These are phyloP conservation scores for Rhopalosiphum maidis DNA, from an alignment of 1,140 invertebrate species.

Conservation along the genomic window DNA sequence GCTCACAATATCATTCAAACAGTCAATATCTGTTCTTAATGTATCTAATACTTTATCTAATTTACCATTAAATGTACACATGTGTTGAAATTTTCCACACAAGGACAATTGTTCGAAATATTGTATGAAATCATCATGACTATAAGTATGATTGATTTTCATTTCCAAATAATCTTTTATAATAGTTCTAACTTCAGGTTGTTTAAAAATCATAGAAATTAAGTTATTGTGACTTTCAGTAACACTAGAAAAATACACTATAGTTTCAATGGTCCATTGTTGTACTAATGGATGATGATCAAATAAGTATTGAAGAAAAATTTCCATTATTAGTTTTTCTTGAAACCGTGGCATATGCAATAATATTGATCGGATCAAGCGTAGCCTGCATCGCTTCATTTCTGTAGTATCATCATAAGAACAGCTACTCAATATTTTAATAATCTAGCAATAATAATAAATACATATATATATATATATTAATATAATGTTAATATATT, in stretches of 20 bases:
- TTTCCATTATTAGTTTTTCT: background rate
- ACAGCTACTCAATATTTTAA: background rate
- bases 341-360: background rate
- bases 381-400: conserved; percentile 24
- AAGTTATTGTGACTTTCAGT: conserved; percentile 28
- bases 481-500: background rate
- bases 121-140: background rate
- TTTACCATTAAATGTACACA: background rate
- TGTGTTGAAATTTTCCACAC: conserved; percentile 15
- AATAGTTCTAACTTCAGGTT: background rate
- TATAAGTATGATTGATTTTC: background rate
- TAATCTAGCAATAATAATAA: background rate
- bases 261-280: conserved; percentile 44
- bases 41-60: conserved; percentile 2
- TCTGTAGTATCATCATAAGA: conserved; percentile 11
- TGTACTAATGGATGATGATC: conserved; percentile 34
- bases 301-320: conserved; percentile 25
- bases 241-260: conserved; percentile 43
- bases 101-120: background rate
- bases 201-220: conserved; percentile 14
- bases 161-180: conserved; percentile 47
- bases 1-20: conserved; percentile 2
- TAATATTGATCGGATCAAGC: conserved; percentile 20
- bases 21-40: conserved; percentile 22
- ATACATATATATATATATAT: background rate